Conservation (phyloP, 2,797 vertebrate species). For the Siniperca obscura region DNA sequence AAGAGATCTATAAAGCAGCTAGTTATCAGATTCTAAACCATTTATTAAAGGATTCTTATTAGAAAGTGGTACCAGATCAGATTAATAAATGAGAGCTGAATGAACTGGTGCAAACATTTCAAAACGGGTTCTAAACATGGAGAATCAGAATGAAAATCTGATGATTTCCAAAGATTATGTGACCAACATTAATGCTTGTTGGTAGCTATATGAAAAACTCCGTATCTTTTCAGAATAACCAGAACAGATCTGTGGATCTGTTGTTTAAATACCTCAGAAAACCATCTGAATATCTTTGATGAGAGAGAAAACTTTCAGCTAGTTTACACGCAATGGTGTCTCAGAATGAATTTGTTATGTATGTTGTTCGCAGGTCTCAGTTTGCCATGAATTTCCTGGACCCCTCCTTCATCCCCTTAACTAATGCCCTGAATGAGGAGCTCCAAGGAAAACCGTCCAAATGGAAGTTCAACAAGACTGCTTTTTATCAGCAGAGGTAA, state of each 20-base stretch:
- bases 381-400: conserved; percentile 98
- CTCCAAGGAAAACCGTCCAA: conserved; percentile 92
- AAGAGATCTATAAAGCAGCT: background rate
- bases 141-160: background rate
- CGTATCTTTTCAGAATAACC: background rate
- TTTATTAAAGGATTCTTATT: background rate
- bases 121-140: background rate
- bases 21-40: background rate
- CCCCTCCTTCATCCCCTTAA: conserved; percentile 94
- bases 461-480: conserved; percentile 96
- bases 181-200: background rate
- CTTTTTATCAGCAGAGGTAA: conserved; percentile 92
- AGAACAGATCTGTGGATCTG: background rate
- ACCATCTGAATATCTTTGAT: no score
- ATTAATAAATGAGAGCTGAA: background rate
- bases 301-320: background rate
- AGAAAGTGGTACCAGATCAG: background rate
- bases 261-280: background rate
- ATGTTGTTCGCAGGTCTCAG: conserved; percentile 89
- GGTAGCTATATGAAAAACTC: background rate
- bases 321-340: background rate
- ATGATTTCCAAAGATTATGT: background rate
- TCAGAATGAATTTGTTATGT: background rate
- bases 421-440: conserved; percentile 93
- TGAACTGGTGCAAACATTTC: background rate